phyloP scores from a whole-genome alignment of 2,797 vertebrate genomes.

The Sebastes oblongus region DNA sequence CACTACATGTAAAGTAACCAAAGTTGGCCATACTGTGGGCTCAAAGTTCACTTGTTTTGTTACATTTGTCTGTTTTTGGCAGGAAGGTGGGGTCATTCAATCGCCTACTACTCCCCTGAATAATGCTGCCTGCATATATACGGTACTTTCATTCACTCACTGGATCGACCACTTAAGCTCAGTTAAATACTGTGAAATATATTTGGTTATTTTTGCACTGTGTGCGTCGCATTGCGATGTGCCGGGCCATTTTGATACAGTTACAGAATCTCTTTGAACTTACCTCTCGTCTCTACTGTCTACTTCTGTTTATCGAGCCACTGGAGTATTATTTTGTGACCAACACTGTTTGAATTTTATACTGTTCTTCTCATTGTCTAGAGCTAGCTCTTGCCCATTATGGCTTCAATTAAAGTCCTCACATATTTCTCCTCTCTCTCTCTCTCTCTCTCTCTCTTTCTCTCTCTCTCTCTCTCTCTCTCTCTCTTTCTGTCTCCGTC shows the following conservation, averaged over 20 bases:
- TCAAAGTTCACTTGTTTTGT: slow-evolving; percentile 39
- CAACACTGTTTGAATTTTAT: slow-evolving; percentile 48
- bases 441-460: not conserved
- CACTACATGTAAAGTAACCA: slow-evolving; percentile 16
- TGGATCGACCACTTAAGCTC: slow-evolving; percentile 10
- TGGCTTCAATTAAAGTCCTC: not conserved
- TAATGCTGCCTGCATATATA: not conserved
- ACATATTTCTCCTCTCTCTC: slow-evolving; percentile 7
- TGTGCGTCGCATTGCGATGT: slow-evolving; percentile 42
- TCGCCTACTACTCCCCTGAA: not conserved
- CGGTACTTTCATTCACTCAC: not conserved
- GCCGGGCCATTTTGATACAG: slow-evolving; percentile 53
- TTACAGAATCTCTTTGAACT: slow-evolving; percentile 50
- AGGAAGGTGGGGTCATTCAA: not conserved
- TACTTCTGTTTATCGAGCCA: slow-evolving; percentile 52
- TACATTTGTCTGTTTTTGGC: slow-evolving; percentile 12
- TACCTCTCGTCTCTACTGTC: slow-evolving; percentile 46
- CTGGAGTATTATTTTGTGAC: slow-evolving; percentile 61
- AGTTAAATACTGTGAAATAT: slow-evolving; percentile 49
- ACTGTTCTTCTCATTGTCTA: slow-evolving; percentile 20
- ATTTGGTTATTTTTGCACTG: slow-evolving; percentile 54
- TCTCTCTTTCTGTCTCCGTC: too few species aligned
- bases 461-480: not conserved
- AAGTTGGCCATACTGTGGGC: not conserved
- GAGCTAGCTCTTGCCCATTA: slow-evolving; percentile 19